Evolutionary conservation across 2,113 vertebrate genomes (phyloP), one percentile per base, ranked within the genome.

Genomic region (Epinephelus moara): DNA sequence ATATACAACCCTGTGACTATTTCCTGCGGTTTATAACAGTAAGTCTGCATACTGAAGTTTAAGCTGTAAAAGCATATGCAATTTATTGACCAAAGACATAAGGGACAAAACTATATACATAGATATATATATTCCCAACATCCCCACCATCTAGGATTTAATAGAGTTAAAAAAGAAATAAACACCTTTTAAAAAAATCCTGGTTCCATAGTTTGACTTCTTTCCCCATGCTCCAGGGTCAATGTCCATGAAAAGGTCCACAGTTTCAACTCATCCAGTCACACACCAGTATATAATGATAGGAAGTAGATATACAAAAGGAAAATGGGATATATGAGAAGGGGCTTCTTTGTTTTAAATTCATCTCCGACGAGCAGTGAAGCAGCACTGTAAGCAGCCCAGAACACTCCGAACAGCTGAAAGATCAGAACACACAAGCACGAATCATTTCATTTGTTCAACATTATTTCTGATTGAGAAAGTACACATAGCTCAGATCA

Each of bases 221-320:
- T 13, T 37, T 30, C 60, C 37, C 8, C 1, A 40, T 52, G 62
- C 61, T 63, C 81, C 80, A 78, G 79, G 66, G 88, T 91, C 89
- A 92, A 67, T 75, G 93, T 94, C 91, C 91, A 81, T 87, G 74
- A 81, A 87, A 84, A 89, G 84, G 85, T 91, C 87, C 92, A 85
- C 71, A 82, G 82, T 69, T 78, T 19, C 53, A 64, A n/a, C 21
- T 77, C 21, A 49, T 84, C 82, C 71, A 70, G 88, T 99, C 96
- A 99, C 93, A 97, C 98, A n/a, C 98, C 98, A 61, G 98, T 99
- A 94, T 99, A 99, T 81, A 99, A 96, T 64, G 98, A 99, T 91
- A 99, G 95, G 96, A 99, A 99, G 96, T 99, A 99, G 93, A 99
- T 99, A 91, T 99, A 99, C 96, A 99, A 94, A 94, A 99, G 97